Base-by-base conservation (phyloP, 2,113 vertebrate species). In the Brachyistius frenatus region DNA sequence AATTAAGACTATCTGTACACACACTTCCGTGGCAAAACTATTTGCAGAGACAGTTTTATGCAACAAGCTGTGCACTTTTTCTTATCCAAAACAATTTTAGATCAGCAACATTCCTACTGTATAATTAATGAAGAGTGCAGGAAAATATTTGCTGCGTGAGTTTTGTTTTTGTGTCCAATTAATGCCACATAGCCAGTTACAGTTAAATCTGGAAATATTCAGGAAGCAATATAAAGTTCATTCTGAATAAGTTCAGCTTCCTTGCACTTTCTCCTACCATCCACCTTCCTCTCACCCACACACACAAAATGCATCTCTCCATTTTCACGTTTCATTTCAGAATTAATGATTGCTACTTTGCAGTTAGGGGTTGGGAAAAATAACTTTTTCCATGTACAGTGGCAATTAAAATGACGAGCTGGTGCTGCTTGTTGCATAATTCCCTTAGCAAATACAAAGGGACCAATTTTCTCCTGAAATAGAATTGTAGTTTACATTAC, bases 401-500 rank as follows among this genome's bases (percentile, higher is more conserved):
- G 85, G 88, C 92, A 93, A 94, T 95, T 94, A 95, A 91, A 93
- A 89, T 87, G 90, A 88, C 72, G 33, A 86, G 82, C 49, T 31
- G 83, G 86, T 77, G 78, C 73, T 76, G 86, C 76, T 84, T 78
- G 86, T 93, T 93, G 88, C 81, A 85, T 93, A 91, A 93, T 88
- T 90, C 74, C 76, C 67, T 69, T 73, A 69, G 80, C 77, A 75
- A 87, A 91, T 88, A 94, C 93, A 94, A 93, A 93, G 89, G 90
- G 90, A 93, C 78, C 91, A 94, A 93, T 94, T 92, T 91, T 79
- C 86, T 89, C 84, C 84, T 75, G 84, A 81, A 90, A 90, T 84
- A 85, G 84, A 92, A 80, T 81, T 85, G 81, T 74, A 80, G 89
- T 89, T 86, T 91, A 87, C 66, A 80, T 88, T 89, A 81, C 82